A percentile compares a stretch with the other conserved stretches of the same genome.
phyloP scores from a whole-genome alignment of 2,797 vertebrate species.

The Carcharodon carcharias region DNA sequence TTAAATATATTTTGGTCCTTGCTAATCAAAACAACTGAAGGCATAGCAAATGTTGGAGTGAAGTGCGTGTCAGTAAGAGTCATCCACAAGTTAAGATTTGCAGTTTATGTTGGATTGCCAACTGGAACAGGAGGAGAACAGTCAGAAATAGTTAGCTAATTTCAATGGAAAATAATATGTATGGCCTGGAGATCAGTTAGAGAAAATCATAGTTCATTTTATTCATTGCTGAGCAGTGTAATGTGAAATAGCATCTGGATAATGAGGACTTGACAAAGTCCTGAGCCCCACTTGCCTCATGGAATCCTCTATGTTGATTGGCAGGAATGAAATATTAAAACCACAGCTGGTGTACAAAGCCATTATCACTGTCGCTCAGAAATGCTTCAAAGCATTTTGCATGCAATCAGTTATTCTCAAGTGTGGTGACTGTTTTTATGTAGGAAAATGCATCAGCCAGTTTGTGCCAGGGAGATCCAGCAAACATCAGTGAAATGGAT shows the following conservation, averaged over 20 bases:
- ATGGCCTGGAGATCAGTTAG: neutral
- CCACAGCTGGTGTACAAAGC: neutral
- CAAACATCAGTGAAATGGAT: neutral
- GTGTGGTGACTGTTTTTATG: neutral
- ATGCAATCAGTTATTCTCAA: too few species aligned
- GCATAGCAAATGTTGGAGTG: neutral
- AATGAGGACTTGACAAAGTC: neutral
- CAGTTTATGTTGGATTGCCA: neutral
- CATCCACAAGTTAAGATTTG: neutral
- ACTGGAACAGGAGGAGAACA: neutral
- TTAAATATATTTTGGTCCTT: neutral
- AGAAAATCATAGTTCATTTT: neutral
- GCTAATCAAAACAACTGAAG: neutral
- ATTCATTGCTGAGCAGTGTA: neutral
- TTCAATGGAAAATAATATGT: neutral
- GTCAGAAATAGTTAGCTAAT: neutral
- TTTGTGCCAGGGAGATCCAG: neutral
- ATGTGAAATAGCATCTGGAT: neutral
- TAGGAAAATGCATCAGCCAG: neutral
- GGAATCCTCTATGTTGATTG: neutral
- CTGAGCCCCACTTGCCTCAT: neutral
- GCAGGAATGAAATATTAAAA: neutral
- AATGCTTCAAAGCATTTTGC: neutral
- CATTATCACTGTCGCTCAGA: neutral
- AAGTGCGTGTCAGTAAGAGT: neutral